phyloP scores from a whole-genome alignment of 2,888 invertebrate species.

The Prionchulus punctatus region DNA sequence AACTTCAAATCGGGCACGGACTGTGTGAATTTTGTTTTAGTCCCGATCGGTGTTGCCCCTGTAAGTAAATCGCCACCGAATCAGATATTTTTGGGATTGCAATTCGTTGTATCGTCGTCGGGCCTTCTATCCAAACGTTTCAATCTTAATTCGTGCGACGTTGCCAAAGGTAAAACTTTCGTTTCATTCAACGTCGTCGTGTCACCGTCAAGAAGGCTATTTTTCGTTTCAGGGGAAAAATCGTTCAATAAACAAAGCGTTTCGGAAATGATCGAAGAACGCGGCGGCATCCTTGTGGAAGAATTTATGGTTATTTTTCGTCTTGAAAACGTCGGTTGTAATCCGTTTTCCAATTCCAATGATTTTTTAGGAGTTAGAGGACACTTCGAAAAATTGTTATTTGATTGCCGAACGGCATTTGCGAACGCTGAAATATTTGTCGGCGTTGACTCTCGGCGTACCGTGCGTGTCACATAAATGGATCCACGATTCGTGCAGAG shows the following conservation, averaged over 20 bases:
- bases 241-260: slow-evolving; percentile 24
- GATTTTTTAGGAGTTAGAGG: not conserved
- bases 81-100: slow-evolving; percentile 17
- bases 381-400: slow-evolving; percentile 8
- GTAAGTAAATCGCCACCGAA: no score
- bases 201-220: no score
- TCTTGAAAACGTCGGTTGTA: no score
- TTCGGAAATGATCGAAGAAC: slow-evolving; percentile 17
- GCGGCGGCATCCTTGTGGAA: slow-evolving; percentile 24
- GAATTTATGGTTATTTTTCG: slow-evolving; percentile 19
- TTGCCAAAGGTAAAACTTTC: no score
- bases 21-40: no score
- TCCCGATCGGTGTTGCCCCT: no score
- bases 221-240: not conserved
- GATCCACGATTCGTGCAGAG: slow-evolving; percentile 48
- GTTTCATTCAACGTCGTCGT: no score
- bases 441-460: slow-evolving; percentile 52
- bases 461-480: slow-evolving; percentile 51
- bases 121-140: slow-evolving; percentile 16
- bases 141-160: no score
- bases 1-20: no score
- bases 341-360: no score
- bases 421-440: slow-evolving; percentile 55
- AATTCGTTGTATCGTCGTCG: slow-evolving; percentile 27
- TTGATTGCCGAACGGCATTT: slow-evolving; percentile 51